Evolutionary conservation across 1,140 invertebrate genomes (phyloP).

Genomic region (Hirudo medicinalis): DNA sequence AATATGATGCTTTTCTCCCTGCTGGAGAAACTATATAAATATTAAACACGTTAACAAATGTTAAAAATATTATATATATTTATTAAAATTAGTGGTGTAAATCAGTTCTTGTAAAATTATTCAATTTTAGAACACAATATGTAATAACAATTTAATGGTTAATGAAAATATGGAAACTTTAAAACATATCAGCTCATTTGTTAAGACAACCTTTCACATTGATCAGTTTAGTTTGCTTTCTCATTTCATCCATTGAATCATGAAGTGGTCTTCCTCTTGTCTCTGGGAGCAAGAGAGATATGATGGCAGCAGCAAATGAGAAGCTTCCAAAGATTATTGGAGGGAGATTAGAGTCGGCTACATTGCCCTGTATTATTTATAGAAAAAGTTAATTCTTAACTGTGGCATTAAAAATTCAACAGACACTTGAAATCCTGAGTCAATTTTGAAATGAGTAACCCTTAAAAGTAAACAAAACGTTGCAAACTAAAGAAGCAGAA

Average conservation of each 20-base stretch:
- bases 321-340: background rate
- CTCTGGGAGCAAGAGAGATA: slow-evolving; percentile 8
- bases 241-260: slow-evolving; percentile 8
- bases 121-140: too few relatives aligned
- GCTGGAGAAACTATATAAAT: too few relatives aligned
- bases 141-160: background rate
- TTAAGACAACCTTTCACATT: background rate
- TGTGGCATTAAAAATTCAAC: background rate
- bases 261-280: slow-evolving; percentile 14
- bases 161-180: background rate
- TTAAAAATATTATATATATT: too few relatives aligned
- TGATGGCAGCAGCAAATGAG: background rate
- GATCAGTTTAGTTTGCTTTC: background rate
- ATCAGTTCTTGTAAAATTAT: too few relatives aligned
- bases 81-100: too few relatives aligned
- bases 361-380: background rate
- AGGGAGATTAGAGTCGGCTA: background rate
- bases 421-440: background rate
- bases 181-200: background rate
- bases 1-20: too few relatives aligned
- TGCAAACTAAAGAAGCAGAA: background rate
- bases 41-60: too few relatives aligned
- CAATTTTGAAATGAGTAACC: background rate
- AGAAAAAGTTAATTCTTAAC: background rate
- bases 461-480: background rate